Conservation (phyloP, 2,797 vertebrate genomes). For the Dermochelys coriacea region DNA sequence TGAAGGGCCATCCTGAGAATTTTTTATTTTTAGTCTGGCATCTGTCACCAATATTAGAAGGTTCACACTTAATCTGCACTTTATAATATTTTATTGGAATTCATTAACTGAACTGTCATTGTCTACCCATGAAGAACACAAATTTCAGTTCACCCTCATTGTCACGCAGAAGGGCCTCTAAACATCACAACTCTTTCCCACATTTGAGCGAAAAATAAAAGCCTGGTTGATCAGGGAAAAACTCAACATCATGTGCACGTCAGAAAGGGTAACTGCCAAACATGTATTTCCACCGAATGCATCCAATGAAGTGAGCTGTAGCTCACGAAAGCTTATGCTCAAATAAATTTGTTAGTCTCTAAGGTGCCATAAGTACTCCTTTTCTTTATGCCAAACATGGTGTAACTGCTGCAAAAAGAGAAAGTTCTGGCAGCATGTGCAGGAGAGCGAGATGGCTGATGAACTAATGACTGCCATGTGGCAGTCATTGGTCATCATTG, state of each 20-base stretch:
- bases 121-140: background rate
- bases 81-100: background rate
- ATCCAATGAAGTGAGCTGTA: no score
- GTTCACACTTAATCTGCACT: background rate
- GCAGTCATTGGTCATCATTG: background rate
- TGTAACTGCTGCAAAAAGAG: background rate
- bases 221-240: background rate
- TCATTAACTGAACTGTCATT: background rate
- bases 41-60: background rate
- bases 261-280: background rate
- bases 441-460: background rate
- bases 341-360: no score
- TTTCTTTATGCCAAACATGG: background rate
- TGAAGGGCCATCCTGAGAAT: background rate
- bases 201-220: background rate
- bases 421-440: background rate
- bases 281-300: no score
- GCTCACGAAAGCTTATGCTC: no score
- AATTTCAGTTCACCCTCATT: no score
- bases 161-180: background rate
- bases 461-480: background rate
- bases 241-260: background rate
- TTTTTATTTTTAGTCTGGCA: background rate
- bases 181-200: background rate
- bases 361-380: no score